Percentiles rank a stretch among this genome's conserved stretches.
phyloP scores from a whole-genome alignment of 2,113 vertebrate genomes.

The Hippocampus mohnikei region DNA sequence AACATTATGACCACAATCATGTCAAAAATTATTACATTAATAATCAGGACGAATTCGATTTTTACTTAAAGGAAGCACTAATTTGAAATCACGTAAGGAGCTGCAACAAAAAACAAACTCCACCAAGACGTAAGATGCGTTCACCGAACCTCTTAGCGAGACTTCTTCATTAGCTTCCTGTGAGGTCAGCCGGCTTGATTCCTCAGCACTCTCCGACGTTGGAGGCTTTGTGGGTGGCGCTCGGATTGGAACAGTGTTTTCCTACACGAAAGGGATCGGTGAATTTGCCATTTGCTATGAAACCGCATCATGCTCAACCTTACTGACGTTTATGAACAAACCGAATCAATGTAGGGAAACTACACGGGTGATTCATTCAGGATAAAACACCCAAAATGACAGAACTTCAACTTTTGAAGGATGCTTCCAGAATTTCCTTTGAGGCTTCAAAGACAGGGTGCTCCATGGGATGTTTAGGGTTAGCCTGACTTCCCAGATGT shows the following conservation, averaged over 20 bases:
- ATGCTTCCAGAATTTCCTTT: constrained; percentile 15
- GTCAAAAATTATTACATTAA: background rate
- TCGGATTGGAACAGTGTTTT: constrained; percentile 66
- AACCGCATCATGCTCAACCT: too few species aligned
- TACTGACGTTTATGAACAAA: too few species aligned
- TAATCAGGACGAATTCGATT: background rate
- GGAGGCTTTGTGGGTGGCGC: constrained; percentile 75
- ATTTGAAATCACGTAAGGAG: too few species aligned
- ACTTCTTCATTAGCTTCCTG: constrained; percentile 30
- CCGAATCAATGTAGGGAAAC: too few species aligned
- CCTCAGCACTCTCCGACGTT: constrained; percentile 54
- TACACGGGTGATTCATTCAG: too few species aligned
- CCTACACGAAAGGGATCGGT: background rate
- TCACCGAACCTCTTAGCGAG: constrained; percentile 33
- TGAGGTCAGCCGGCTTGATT: constrained; percentile 69
- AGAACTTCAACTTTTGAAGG: constrained; percentile 3
- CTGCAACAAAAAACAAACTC: background rate
- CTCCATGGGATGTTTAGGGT: constrained; percentile 46
- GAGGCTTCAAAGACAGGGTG: constrained; percentile 35
- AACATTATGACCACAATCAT: background rate
- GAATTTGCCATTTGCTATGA: too few species aligned
- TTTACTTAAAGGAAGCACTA: background rate
- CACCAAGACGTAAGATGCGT: background rate
- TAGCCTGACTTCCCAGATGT: constrained; percentile 46
- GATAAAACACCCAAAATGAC: constrained; percentile 2